Evolutionary conservation across 1,140 invertebrate species (phyloP), one percentile per base, ranked within the genome.

Genomic region (Olivierus martensii): DNA sequence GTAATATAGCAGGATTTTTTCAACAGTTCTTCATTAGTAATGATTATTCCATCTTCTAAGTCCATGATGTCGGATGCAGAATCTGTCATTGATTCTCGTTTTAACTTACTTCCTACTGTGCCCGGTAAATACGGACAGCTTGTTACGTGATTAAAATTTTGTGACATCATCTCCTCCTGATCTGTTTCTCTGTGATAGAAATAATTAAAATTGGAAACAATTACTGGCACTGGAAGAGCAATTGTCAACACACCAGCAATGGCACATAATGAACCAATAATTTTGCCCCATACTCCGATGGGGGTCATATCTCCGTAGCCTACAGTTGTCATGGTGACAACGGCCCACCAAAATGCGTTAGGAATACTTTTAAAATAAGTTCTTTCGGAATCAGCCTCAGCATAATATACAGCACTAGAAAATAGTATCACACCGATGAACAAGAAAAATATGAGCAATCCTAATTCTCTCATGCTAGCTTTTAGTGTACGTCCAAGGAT

Each of bases 121-220:
- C 87, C 88, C 66, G 89, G 88, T 69, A 93, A 79, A 76, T 92
- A 94, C 62, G 89, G 88, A 75, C 89, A 94, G 75, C 86, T 90
- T 66, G 87, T 92, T 69, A 93, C 89, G 67, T 93, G 89, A 75
- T 93, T 92, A 77, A 92, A 92, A 75, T 93, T 93, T 75, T 92
- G 87, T 64, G 87, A 91, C 76, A 93, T 87, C 87, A 93, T 91
- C 74, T 93, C 89, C 72, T 93, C 90, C 73, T 93, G 91, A 73
- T 97, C 92, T 63, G 90, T 95, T 77, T 97, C 93, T 69, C 93
- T 83, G 73, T 97, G 92, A 79, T 99, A 99, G 79, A 98, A 99
- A 78, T 99, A 99, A 74, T 98, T 98, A 80, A 99, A 99, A 77
- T 99, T 99, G 72, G 92, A 61, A n/a, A 62, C 60, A 73, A 95